Percentiles rank a stretch among this genome's conserved stretches.
Evolutionary conservation across 1,140 invertebrate species (phyloP).

Genomic region (Trinorchestia longiramus): DNA sequence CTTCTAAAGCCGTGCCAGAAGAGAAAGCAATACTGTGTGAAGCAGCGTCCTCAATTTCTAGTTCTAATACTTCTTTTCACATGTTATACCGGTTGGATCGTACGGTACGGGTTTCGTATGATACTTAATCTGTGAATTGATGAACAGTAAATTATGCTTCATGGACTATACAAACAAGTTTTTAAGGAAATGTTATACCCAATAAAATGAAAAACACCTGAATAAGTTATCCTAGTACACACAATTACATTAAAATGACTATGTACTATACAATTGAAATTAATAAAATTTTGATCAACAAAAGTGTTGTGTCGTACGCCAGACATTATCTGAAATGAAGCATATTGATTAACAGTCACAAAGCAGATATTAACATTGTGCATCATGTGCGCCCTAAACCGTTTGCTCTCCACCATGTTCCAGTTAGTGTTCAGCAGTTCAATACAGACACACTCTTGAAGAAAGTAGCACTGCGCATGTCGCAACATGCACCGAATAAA

Average conservation of each 20-base stretch:
- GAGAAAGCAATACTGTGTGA: not conserved
- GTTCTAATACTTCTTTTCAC: not conserved
- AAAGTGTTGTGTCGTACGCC: not conserved
- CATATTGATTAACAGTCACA: not conserved
- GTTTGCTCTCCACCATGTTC: constrained; percentile 20
- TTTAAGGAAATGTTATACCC: not conserved
- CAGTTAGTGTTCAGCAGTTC: not conserved
- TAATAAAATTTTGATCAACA: not conserved
- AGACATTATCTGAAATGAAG: not conserved
- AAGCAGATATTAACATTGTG: not conserved
- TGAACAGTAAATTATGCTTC: not conserved
- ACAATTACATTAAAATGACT: not conserved
- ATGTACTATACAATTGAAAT: not conserved
- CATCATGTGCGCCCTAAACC: not conserved
- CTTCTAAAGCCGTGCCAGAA: not conserved
- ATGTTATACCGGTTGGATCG: not conserved
- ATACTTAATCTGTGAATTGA: not conserved
- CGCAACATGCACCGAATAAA: not conserved
- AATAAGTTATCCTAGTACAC: not conserved
- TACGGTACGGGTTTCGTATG: not conserved
- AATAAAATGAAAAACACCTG: not conserved
- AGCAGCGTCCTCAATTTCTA: not conserved
- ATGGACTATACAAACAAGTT: not conserved
- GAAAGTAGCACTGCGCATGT: not conserved
- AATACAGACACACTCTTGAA: not conserved